phyloP scores from a whole-genome alignment of 2,888 invertebrate species.

The Mimumesa dahlbomi region DNA sequence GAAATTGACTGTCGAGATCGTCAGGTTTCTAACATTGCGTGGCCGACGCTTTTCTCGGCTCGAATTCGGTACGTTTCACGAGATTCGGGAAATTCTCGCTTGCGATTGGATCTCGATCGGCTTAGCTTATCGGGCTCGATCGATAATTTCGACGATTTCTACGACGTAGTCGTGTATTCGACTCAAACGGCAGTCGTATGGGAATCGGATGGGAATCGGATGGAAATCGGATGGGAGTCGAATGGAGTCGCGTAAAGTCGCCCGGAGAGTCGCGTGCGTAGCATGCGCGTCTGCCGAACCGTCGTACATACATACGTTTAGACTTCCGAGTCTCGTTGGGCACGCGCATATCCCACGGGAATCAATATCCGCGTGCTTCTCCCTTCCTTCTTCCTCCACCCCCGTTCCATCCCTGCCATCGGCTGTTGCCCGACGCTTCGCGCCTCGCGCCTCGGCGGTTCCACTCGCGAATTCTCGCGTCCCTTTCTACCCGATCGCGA shows the following conservation, averaged over 20 bases:
- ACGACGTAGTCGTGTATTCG: no score
- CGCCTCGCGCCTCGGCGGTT: constrained; percentile 47
- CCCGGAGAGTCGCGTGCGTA: constrained; percentile 2
- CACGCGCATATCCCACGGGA: constrained; percentile 79
- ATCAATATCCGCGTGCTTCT: constrained; percentile 79
- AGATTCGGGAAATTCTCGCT: no score
- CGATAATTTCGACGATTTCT: no score
- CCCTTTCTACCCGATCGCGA: not conserved
- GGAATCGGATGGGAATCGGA: no score
- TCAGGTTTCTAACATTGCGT: no score
- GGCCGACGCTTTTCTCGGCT: no score
- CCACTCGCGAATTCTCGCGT: no score
- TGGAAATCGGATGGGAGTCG: not conserved
- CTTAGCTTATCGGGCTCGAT: no score
- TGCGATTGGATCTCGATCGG: no score
- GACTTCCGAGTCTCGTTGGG: constrained; percentile 71
- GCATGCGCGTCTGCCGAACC: constrained; percentile 51
- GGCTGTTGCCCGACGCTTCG: constrained; percentile 58
- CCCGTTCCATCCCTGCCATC: constrained; percentile 60
- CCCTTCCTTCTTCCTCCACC: constrained; percentile 62
- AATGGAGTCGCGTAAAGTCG: not conserved
- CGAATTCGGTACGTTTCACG: no score
- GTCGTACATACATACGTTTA: constrained; percentile 66
- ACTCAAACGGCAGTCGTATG: no score
- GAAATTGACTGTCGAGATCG: no score